phyloP scores from a whole-genome alignment of 2,888 invertebrate genomes.

The Plebejus argus region DNA sequence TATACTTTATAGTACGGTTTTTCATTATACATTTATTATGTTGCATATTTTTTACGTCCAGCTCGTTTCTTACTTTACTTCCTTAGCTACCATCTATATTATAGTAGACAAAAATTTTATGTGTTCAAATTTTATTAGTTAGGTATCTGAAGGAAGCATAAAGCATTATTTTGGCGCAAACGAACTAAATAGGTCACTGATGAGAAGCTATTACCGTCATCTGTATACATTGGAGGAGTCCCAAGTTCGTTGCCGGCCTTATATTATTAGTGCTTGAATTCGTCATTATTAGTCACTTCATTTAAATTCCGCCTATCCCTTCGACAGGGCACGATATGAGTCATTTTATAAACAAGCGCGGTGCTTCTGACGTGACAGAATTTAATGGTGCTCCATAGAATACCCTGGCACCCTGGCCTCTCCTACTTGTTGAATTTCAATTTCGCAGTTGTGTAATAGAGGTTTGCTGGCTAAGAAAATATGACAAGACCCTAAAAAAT shows the following conservation, averaged over 20 bases:
- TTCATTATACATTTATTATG: too few species aligned
- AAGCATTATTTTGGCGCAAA: neutral
- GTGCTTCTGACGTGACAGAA: constrained; percentile 16
- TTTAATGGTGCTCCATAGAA: neutral
- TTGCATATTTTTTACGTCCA: too few species aligned
- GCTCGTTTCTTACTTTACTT: too few species aligned
- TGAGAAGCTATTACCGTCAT: too few species aligned
- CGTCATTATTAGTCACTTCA: constrained; percentile 43
- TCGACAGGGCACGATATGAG: constrained; percentile 39
- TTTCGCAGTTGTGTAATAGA: neutral
- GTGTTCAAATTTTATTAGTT: too few species aligned
- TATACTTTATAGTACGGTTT: neutral
- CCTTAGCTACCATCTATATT: too few species aligned
- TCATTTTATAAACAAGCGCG: constrained; percentile 40
- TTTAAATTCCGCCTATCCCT: constrained; percentile 46
- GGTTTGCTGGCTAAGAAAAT: neutral
- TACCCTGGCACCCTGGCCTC: neutral
- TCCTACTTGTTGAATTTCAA: constrained; percentile 2
- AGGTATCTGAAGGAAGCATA: neutral
- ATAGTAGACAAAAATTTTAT: neutral
- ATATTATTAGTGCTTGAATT: constrained; percentile 9
- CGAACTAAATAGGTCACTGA: neutral
- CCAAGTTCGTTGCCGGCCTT: too few species aligned
- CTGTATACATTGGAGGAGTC: too few species aligned
- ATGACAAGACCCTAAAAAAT: neutral